Base-by-base conservation (phyloP, 1,140 invertebrate genomes). In the Stegodyphus mimosarum region DNA sequence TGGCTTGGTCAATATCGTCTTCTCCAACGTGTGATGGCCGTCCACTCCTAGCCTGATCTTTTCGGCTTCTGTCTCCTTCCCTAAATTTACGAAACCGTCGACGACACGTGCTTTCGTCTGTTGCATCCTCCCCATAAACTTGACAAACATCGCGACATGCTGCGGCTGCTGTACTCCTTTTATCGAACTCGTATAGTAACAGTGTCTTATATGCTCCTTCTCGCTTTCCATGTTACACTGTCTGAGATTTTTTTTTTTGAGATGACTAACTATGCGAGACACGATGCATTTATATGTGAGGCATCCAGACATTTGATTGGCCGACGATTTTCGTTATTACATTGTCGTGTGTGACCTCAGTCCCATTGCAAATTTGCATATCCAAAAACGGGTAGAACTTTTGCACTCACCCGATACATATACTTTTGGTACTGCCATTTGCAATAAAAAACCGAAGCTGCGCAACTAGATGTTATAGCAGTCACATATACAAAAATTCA, bases 251-350 rank as follows among this genome's bases (percentile, higher is more conserved):
- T n/a, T n/a, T n/a, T 66, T 66, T 66, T 11, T 7, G 64, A 66
- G n/a, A 66, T 66, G 64, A 66, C 6, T 66, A 10, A 66, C 64
- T 66, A 10, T 66, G 64, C n/a, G 64, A 66, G 64, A 66, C 64
- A 66, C n/a, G 10, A n/a, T 66, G 64, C 17, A 66, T 66, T 66
- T 66, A n/a, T 66, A 66, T 66, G 11, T 17, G 64, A 66, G 64
- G 17, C 64, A 66, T 66, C 64, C 64, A 66, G 6, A 66, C 6
- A 17, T 17, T 66, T 66, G 64, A 66, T 66, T 66, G 64, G 10
- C 64, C 64, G 17, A 66, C 64, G 64, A 66, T 66, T 66, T 66
- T 6, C 17, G 64, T 66, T 66, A n/a, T 66, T 66, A 66, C 17
- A 66, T 10, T 66, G n/a, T 6, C 64, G n/a, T 6, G 64, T 66